Evolutionary conservation across 2,113 vertebrate species (phyloP).

Genomic region (Trinectes maculatus): DNA sequence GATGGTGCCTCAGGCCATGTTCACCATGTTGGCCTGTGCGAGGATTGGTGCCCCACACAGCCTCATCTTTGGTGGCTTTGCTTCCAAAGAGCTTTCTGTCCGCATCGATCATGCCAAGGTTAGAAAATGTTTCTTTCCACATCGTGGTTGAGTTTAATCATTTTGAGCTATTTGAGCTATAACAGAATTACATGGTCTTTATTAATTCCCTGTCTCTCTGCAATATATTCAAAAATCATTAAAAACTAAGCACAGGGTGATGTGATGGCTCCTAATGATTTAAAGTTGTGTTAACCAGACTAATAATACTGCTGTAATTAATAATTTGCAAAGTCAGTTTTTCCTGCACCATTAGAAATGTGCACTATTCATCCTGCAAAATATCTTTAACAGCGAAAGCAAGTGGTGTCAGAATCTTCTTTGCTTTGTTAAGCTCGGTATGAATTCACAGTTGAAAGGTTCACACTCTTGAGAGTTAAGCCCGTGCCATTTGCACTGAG

Average conservation of each 20-base stretch:
- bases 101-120: conserved; percentile 96
- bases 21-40: conserved; percentile 94
- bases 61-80: conserved; percentile 98
- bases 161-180: background rate
- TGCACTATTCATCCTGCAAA: background rate
- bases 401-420: conserved; percentile 11
- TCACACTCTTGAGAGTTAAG: background rate
- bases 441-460: conserved; percentile 27
- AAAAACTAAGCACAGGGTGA: background rate
- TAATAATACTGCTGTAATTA: background rate
- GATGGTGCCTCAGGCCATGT: conserved; percentile 96
- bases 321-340: background rate
- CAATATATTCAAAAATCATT: background rate
- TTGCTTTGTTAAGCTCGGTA: conserved; percentile 29
- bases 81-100: conserved; percentile 91
- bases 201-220: background rate
- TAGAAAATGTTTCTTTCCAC: conserved; percentile 13
- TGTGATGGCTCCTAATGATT: background rate
- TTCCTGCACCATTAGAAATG: background rate
- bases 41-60: conserved; percentile 95
- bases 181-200: background rate
- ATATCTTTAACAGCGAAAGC: background rate
- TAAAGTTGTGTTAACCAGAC: background rate
- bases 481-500: background rate
- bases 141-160: background rate